Conservation (phyloP, 2,888 invertebrate species). For the Deroplatys truncata region DNA sequence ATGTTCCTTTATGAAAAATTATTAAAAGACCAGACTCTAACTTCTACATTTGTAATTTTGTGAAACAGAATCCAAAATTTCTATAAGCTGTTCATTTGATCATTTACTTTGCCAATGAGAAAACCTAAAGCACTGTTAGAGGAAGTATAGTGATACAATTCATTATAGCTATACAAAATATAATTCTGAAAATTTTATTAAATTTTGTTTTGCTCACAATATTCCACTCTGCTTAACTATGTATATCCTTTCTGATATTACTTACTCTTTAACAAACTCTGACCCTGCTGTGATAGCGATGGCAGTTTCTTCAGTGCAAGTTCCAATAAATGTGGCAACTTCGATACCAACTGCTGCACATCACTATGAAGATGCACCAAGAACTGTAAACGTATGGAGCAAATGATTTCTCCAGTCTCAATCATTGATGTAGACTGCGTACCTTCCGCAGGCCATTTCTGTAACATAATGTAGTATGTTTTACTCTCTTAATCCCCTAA, state of each 20-base stretch:
- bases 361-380: slow-evolving; percentile 46
- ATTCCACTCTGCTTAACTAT: no score
- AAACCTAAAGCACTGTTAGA: no score
- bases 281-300: slow-evolving; percentile 22
- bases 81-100: no score
- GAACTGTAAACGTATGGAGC: slow-evolving; percentile 35
- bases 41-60: no score
- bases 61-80: no score
- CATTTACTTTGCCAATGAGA: no score
- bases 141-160: no score
- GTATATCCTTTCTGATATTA: not conserved
- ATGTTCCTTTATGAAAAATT: no score
- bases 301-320: slow-evolving; percentile 37
- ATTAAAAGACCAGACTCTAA: no score
- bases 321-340: slow-evolving; percentile 39
- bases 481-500: not conserved
- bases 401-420: not conserved
- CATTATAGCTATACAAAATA: no score
- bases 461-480: not conserved
- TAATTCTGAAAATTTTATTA: no score
- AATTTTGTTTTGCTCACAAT: no score
- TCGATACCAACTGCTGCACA: slow-evolving; percentile 40
- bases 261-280: slow-evolving; percentile 12
- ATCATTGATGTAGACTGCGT: not conserved
- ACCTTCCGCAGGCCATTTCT: slow-evolving; percentile 33